Base-by-base conservation (phyloP, 2,113 vertebrate species). In the Xenopus borealis region DNA sequence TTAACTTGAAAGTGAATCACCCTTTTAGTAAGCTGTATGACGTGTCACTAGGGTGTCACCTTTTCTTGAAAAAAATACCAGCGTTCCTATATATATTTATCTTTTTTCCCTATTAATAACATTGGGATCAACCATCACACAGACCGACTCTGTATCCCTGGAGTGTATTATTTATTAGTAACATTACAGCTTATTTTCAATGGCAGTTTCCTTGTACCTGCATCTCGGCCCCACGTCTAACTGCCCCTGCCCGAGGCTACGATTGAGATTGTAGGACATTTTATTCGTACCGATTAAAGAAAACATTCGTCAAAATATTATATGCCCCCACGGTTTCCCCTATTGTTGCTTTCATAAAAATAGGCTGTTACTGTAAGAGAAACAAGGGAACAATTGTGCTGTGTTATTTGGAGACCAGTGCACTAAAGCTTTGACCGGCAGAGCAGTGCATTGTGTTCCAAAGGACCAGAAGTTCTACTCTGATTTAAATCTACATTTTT, bases 171-270 rank as follows among this genome's bases (percentile, higher is more conserved):
- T 50, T 50, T 50, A 50, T 75, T 69, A 75, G 66, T 75, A 75
- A 75, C 47, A 62, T 69, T 69, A 69, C 73, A 75, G 61, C 62
- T 69, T 64, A 72, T 72, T 68, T 59, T 68, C 40, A 45, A 75
- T 50, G 64, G 45, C 72, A 53, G 65, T 58, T 27, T 59, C 52
- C 18, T 61, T 62, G 44, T 75, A 75, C 62, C 62, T 75, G 20
- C 19, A 44, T 27, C 47, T 52, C 30, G 61, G 40, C 23, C 12
- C 16, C 45, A 67, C 53, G 67, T 67, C 27, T 55, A 75, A 58
- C n/a, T 30, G 55, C 52, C 16, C 72, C 23, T 44, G 44, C 14
- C 46, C 14, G 44, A 11, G 50, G 66, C 27, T 57, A 30, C 18
- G 53, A 62, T 45, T 53, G 69, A 69, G 23, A 66, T 12, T 16